phyloP scores from a whole-genome alignment of 2,888 invertebrate species.

The Brachynemurus nebulosus region DNA sequence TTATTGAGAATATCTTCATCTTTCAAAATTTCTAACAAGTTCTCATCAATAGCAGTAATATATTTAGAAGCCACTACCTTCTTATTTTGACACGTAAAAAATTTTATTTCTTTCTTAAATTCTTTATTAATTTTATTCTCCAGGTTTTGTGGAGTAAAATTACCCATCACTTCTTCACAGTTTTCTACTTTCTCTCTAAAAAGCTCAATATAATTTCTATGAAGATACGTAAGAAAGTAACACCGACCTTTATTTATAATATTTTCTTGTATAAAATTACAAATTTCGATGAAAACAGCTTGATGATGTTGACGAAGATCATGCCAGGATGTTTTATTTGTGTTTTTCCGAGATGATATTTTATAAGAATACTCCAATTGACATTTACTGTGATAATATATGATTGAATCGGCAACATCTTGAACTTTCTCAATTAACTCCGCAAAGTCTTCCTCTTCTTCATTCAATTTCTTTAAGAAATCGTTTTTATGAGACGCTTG shows the following conservation, averaged over 20 bases:
- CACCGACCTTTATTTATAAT: slow-evolving; percentile 5
- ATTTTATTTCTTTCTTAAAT: too few species aligned
- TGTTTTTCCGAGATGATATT: too few species aligned
- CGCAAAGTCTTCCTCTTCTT: too few species aligned
- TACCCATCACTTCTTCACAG: background rate
- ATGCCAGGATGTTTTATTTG: too few species aligned
- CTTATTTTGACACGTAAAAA: background rate
- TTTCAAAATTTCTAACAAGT: background rate
- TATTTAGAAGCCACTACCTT: background rate
- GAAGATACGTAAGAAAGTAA: background rate
- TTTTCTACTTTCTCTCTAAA: background rate
- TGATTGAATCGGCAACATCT: too few species aligned
- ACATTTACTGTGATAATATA: too few species aligned
- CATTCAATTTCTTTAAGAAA: slow-evolving; percentile 10
- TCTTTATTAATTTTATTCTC: background rate
- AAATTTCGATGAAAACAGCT: too few species aligned
- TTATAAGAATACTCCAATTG: too few species aligned
- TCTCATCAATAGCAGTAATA: background rate
- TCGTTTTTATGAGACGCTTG: slow-evolving; percentile 12
- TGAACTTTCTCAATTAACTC: too few species aligned
- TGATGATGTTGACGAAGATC: too few species aligned
- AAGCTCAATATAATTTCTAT: background rate
- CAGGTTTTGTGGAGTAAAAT: background rate
- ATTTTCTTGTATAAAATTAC: background rate
- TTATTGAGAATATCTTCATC: too few species aligned